Conservation (phyloP, 2,113 vertebrate species). For the Tragulus kanchil region DNA sequence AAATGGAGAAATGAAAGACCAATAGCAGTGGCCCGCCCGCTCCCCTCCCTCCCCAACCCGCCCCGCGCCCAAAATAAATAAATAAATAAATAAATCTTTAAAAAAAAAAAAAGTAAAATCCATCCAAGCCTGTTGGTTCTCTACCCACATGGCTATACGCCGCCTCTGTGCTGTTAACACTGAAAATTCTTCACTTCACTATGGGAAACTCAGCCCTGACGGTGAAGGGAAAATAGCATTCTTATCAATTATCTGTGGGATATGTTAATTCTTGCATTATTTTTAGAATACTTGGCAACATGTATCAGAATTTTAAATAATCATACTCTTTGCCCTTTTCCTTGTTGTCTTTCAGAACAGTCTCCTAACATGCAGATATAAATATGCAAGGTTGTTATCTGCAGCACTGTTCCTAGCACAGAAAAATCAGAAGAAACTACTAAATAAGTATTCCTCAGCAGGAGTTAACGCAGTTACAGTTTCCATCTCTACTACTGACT, state of each 20-base stretch:
- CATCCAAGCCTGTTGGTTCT: not conserved
- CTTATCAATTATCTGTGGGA: not conserved
- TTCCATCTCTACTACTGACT: not conserved
- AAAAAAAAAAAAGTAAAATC: no score
- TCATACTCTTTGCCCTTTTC: not conserved
- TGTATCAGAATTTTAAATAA: constrained; percentile 37
- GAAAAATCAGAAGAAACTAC: constrained; percentile 41
- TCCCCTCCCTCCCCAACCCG: no score
- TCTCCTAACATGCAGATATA: not conserved
- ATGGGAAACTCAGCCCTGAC: not conserved
- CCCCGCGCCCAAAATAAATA: no score
- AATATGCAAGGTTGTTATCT: not conserved
- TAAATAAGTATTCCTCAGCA: not conserved
- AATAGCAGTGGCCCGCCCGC: no score
- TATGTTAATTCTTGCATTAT: not conserved
- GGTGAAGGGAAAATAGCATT: not conserved
- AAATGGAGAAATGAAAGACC: no score
- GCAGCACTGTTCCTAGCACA: not conserved
- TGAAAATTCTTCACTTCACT: not conserved
- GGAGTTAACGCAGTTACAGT: not conserved
- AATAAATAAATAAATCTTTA: no score
- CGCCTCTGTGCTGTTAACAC: not conserved
- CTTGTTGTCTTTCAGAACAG: constrained; percentile 17
- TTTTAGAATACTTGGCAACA: not conserved
- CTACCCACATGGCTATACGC: not conserved